phyloP scores from a whole-genome alignment of 2,888 invertebrate species.

The Hirtodrosophila confusa region DNA sequence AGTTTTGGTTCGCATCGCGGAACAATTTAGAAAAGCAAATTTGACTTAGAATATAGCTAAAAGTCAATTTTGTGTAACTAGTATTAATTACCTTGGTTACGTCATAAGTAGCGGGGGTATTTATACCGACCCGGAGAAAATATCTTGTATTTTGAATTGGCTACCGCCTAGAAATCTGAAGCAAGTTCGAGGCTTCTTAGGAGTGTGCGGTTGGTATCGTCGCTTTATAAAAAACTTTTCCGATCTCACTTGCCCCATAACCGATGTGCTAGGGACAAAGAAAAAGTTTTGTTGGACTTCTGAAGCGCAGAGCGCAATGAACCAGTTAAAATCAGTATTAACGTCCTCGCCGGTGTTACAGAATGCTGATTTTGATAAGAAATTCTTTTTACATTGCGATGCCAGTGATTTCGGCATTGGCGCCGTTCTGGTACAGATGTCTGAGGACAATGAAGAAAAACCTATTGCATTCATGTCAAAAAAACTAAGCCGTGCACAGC shows the following conservation, averaged over 20 bases:
- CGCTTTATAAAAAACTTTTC: conserved; percentile 7
- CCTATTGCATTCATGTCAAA: conserved; percentile 12
- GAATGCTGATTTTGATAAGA: conserved; percentile 12
- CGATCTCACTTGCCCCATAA: conserved; percentile 2
- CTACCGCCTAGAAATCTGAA: neutral
- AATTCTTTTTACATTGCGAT: conserved; percentile 7
- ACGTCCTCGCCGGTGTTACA: conserved; percentile 4
- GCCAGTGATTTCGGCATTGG: conserved; percentile 10
- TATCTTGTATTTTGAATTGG: neutral
- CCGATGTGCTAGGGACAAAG: neutral
- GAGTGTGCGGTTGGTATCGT: conserved; percentile 12
- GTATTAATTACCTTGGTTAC: neutral
- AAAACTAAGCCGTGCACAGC: conserved; percentile 1
- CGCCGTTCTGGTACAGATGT: conserved; percentile 8
- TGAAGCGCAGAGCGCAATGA: conserved; percentile 6
- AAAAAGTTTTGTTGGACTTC: conserved; percentile 5
- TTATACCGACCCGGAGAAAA: neutral
- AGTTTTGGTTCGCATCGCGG: conserved; percentile 1
- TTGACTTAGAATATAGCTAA: neutral
- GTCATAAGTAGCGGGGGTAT: neutral
- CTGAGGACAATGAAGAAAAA: neutral
- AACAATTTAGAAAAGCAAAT: neutral
- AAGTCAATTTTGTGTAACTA: conserved; percentile 1
- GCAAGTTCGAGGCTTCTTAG: neutral
- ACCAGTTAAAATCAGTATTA: neutral